phyloP scores from a whole-genome alignment of 2,113 vertebrate species.

The Galeopterus variegatus region DNA sequence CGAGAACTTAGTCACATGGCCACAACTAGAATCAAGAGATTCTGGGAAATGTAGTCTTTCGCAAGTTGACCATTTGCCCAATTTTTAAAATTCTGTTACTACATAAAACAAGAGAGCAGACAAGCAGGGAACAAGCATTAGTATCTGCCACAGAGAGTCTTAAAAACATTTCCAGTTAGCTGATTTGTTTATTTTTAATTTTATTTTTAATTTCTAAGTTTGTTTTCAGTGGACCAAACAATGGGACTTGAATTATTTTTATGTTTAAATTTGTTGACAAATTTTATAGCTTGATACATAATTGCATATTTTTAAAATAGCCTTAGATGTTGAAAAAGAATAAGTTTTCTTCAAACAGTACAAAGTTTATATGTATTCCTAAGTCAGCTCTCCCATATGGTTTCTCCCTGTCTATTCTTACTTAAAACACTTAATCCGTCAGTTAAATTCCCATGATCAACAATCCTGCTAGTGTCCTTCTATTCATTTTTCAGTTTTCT shows the following conservation, averaged over 20 bases:
- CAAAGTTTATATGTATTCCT: background rate
- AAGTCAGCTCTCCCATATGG: background rate
- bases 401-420: background rate
- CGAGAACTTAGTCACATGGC: background rate
- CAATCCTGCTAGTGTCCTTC: background rate
- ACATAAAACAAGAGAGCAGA: background rate
- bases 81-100: conserved; percentile 43
- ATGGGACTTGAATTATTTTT: background rate
- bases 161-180: conserved; percentile 3
- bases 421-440: background rate
- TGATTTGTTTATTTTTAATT: background rate
- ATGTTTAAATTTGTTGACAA: background rate
- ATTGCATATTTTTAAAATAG: background rate
- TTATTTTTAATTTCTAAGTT: conserved; percentile 40
- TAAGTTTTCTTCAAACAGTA: background rate
- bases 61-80: too few relatives aligned
- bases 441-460: background rate
- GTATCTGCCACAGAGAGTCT: background rate
- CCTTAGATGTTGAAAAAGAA: background rate
- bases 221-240: background rate
- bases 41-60: background rate
- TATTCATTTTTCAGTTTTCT: conserved; percentile 33
- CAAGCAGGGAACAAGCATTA: background rate
- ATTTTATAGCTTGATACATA: background rate
- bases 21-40: background rate